phyloP scores from a whole-genome alignment of 2,888 invertebrate species.

The Erynnis tages region DNA sequence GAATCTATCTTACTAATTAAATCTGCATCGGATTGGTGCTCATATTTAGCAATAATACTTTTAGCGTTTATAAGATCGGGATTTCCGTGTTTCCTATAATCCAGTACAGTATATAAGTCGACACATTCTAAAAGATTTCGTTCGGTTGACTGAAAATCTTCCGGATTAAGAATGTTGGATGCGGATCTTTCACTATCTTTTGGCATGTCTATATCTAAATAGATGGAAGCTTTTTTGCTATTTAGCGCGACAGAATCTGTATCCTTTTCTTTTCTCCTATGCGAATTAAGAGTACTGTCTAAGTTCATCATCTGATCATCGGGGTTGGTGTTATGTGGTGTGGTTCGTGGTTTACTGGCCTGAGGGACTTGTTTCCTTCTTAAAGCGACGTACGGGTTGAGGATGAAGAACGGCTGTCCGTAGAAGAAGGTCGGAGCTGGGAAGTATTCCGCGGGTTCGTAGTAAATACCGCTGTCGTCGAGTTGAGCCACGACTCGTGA shows the following conservation, averaged over 20 bases:
- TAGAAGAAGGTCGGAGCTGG: not conserved
- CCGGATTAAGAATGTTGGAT: not conserved
- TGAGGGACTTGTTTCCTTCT: not conserved
- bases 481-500: not conserved
- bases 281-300: not conserved
- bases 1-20: constrained; percentile 26
- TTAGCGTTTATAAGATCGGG: not conserved
- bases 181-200: not conserved
- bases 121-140: constrained; percentile 39
- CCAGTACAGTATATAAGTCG: constrained; percentile 40
- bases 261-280: constrained; percentile 7
- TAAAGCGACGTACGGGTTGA: not conserved
- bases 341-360: not conserved
- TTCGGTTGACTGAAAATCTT: constrained; percentile 2
- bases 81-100: constrained; percentile 33
- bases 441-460: not conserved
- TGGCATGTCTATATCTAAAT: constrained; percentile 10
- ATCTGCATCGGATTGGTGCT: constrained; percentile 34
- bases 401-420: constrained; percentile 2
- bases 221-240: not conserved
- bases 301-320: not conserved
- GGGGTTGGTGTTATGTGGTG: not conserved
- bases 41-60: constrained; percentile 20
- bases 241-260: not conserved
- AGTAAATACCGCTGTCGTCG: constrained; percentile 10